Conservation (phyloP, 2,113 vertebrate genomes). For the Gulo gulo region DNA sequence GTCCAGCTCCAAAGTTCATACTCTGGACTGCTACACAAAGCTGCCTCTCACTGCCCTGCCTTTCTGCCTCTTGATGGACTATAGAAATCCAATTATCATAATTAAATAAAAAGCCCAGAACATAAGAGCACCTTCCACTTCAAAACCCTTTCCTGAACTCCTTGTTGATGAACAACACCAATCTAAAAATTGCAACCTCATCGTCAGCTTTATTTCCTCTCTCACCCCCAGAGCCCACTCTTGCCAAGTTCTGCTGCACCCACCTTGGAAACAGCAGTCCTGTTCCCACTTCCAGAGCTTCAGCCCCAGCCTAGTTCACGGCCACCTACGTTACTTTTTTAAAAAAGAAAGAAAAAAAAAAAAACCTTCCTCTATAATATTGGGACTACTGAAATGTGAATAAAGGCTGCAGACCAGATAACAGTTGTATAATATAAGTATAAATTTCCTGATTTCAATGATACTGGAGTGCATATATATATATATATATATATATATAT, state of each 20-base stretch:
- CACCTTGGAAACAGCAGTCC: not conserved
- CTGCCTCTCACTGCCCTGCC: not conserved
- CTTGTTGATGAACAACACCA: not conserved
- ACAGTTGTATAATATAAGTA: not conserved
- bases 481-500: too few species aligned
- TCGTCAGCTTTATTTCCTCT: not conserved
- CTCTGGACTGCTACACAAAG: not conserved
- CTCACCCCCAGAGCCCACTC: not conserved
- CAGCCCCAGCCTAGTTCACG: not conserved
- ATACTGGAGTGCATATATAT: not conserved
- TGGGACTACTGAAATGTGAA: not conserved
- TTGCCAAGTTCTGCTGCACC: not conserved
- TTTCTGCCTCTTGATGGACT: not conserved
- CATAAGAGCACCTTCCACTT: not conserved
- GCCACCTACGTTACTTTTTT: not conserved
- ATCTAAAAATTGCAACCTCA: not conserved
- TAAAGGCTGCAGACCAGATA: not conserved
- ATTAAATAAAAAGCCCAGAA: not conserved
- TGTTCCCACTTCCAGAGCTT: not conserved
- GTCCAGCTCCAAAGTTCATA: not conserved
- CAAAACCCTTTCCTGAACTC: not conserved
- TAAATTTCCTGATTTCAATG: not conserved
- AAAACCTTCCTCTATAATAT: not conserved
- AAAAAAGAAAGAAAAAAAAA: not conserved
- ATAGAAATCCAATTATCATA: not conserved